These are phyloP conservation scores for Benitochromis conjunctus DNA, from an alignment of 2,113 vertebrate genomes.

Conservation along the genomic window DNA sequence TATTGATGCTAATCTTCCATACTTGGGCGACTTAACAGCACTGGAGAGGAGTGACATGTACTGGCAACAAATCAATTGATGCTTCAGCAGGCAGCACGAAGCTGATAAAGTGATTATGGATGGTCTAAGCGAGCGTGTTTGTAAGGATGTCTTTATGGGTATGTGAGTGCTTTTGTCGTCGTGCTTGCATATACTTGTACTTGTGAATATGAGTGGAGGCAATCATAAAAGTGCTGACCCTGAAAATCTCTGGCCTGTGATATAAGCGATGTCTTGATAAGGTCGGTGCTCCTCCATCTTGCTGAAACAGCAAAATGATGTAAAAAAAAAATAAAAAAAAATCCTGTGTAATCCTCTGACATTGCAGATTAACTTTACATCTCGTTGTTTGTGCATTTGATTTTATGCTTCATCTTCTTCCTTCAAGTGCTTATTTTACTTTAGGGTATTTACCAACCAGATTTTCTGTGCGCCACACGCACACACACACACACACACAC, in stretches of 20 bases:
- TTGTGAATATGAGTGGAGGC: slow-evolving; percentile 17
- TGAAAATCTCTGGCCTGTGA: slow-evolving; percentile 34
- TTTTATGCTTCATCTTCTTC: slow-evolving; percentile 16
- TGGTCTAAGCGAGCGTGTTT: slow-evolving; percentile 6
- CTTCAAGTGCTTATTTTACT: not conserved
- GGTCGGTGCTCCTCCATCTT: slow-evolving; percentile 16
- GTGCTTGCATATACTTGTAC: not conserved
- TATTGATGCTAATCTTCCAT: slow-evolving; percentile 4
- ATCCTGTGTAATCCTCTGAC: slow-evolving; percentile 6
- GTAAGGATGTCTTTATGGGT: not conserved
- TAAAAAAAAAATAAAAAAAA: not conserved
- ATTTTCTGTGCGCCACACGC: not conserved
- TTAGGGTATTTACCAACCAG: not conserved
- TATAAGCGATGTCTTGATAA: slow-evolving; percentile 42
- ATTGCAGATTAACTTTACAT: slow-evolving; percentile 16
- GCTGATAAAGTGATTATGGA: slow-evolving; percentile 39
- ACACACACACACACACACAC: not conserved
- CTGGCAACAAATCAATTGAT: slow-evolving; percentile 25
- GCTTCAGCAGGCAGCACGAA: not conserved
- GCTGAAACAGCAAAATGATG: slow-evolving; percentile 54
- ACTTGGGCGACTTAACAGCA: not conserved
- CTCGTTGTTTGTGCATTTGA: not conserved
- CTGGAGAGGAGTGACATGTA: not conserved
- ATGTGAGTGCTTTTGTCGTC: not conserved
- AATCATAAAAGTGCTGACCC: slow-evolving; percentile 67